phyloP scores from a whole-genome alignment of 1,140 invertebrate species.

The Sminthurides bifidus region DNA sequence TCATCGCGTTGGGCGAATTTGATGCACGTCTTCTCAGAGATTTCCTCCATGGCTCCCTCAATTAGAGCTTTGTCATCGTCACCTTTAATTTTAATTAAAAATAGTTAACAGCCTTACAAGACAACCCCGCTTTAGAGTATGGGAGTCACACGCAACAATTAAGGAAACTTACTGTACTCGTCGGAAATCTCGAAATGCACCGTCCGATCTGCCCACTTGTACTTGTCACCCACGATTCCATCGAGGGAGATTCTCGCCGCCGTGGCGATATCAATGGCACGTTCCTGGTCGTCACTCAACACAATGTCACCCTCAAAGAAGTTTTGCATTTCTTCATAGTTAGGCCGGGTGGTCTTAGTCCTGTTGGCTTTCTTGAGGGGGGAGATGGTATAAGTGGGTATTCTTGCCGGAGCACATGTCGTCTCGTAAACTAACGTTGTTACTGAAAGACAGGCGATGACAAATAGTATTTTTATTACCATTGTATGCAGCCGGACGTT shows the following conservation, averaged over 20 bases:
- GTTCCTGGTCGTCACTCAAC: conserved; percentile 1
- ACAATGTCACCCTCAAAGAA: conserved; percentile 4
- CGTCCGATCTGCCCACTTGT: neutral
- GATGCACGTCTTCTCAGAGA: conserved; percentile 48
- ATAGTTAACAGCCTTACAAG: neutral
- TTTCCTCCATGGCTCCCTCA: conserved; percentile 42
- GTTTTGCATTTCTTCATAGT: neutral
- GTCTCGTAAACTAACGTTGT: too few species aligned
- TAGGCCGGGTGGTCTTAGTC: too few species aligned
- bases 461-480: too few species aligned
- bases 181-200: conserved; percentile 5
- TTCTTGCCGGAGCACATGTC: too few species aligned
- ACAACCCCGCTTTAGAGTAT: neutral
- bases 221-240: conserved; percentile 8
- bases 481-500: too few species aligned
- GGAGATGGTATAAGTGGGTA: too few species aligned
- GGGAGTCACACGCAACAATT: neutral
- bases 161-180: conserved; percentile 2
- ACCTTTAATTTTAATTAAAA: conserved; percentile 5
- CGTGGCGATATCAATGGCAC: neutral
- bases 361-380: too few species aligned
- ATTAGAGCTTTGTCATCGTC: conserved; percentile 39
- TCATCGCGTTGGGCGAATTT: conserved; percentile 42
- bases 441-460: too few species aligned
- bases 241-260: neutral